Evolutionary conservation across 2,888 invertebrate genomes (phyloP), one percentile per base, ranked within the genome.

Genomic region (Dicyrtomina minuta): DNA sequence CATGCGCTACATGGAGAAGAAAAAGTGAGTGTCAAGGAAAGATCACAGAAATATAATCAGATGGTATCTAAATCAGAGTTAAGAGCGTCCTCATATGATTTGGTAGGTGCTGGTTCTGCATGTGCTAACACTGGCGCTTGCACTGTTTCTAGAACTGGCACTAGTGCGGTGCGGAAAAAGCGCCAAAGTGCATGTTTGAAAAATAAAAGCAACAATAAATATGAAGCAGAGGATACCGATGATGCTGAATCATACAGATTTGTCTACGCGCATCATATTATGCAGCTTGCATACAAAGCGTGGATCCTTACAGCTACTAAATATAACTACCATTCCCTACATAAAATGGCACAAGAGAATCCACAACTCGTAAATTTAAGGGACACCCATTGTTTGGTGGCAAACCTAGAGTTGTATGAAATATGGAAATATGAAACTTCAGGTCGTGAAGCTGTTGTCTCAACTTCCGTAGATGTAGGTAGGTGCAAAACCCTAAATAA

Each of bases 361-460:
- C 89, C 93, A 0, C 88, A 90, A 76, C 86, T 96, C 74, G 91
- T 91, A 74, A 89, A 89, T 83, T 87, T 91, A 72, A 93, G 91
- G 90, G 95, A 94, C 85, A 76, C 77, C 62, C 76, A 78, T 49
- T 76, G 6, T 39, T 59, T 96, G 96, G 96, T 93, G 76, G 96
- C 95, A 64, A 85, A 96, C 79, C 96, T 96, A 82, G 96, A 96
- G 96, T n/a, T n/a, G n/a, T n/a, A n/a, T n/a, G n/a, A n/a, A n/a
- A n/a, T n/a, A n/a, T n/a, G n/a, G n/a, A n/a, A n/a, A n/a, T n/a
- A n/a, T n/a, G n/a, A n/a, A n/a, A n/a, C n/a, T n/a, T n/a, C n/a
- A n/a, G n/a, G n/a, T n/a, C n/a, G n/a, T n/a, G n/a, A n/a, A n/a
- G n/a, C n/a, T n/a, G n/a, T n/a, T n/a, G n/a, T n/a, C n/a, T n/a